Evolutionary conservation across 1,140 invertebrate species (phyloP), one percentile per base, ranked within the genome.

Genomic region (Oncopodura yosiiana): DNA sequence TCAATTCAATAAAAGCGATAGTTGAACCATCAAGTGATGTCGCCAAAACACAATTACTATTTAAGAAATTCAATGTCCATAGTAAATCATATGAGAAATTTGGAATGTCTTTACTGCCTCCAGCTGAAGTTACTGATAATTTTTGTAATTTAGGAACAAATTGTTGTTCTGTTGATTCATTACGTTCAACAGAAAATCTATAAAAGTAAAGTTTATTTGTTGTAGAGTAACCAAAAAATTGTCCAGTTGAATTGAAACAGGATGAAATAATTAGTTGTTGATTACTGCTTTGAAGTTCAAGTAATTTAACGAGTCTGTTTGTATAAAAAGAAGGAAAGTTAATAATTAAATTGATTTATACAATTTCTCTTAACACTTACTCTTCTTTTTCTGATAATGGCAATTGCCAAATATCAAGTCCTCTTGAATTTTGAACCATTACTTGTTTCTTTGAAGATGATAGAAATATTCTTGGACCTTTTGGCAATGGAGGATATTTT

Each of bases 401-500:
- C 8, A 63, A 26, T 50, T 53, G 29, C 62, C 62, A 63, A 53
- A 63, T 49, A 36, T 45, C 49, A 14, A 60, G 32, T 12, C 19
- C 29, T 14, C 39, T 27, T 14, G 12, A 12, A 44, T 60, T 55
- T 39, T 56, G 53, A 9, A 56, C 34, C 18, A 60, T 27, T 19
- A 56, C 21, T 27, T 43, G 49, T 18, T 37, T 32, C 4, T 18
- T 30, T n/a, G 1, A 42, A 41, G 29, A 8, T 2, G 53, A 29
- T 6, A 54, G 24, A 42, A 21, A 56, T 39, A 56, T 41, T 29
- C 3, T 23, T 3, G 6, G 32, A 0, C 21, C 16, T 19, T 50
- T 42, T 4, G 49, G 49, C 9, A 63, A n/a, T n/a, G 58, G 58
- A 16, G 62, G 58, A 58, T 58, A 58, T 39, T 61, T 63, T 9